Evolutionary conservation across 1,140 invertebrate species (phyloP).

Genomic region (Aphaenogaster rudis): DNA sequence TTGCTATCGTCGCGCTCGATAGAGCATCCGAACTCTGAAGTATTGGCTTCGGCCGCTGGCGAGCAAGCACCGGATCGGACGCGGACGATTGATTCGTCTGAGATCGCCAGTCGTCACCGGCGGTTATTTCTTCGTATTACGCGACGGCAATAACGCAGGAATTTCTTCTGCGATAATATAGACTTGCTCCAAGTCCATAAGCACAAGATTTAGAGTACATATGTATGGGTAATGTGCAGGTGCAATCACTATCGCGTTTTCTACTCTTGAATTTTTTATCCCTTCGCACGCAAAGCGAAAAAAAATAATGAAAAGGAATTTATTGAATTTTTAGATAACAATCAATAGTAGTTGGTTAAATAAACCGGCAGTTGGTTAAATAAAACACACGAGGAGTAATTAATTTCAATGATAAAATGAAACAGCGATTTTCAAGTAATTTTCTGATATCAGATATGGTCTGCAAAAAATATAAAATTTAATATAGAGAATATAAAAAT

Average conservation of each 20-base stretch:
- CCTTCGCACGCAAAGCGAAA: background rate
- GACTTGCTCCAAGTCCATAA: background rate
- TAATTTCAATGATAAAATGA: background rate
- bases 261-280: background rate
- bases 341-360: background rate
- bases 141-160: background rate
- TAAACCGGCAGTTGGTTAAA: too few species aligned
- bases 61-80: constrained; percentile 29
- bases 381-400: background rate
- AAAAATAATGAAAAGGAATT: background rate
- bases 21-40: constrained; percentile 9
- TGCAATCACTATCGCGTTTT: background rate
- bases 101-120: background rate
- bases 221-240: background rate
- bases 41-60: constrained; percentile 6
- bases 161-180: constrained; percentile 1
- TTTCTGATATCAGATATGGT: background rate
- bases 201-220: background rate
- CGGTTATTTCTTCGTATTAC: background rate
- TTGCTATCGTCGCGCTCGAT: constrained; percentile 53
- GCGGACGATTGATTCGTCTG: constrained; percentile 44
- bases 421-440: background rate
- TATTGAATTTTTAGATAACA: background rate
- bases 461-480: background rate
- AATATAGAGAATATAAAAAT: background rate